Base-by-base conservation (phyloP, 2,797 vertebrate genomes). In the Selene dorsalis region DNA sequence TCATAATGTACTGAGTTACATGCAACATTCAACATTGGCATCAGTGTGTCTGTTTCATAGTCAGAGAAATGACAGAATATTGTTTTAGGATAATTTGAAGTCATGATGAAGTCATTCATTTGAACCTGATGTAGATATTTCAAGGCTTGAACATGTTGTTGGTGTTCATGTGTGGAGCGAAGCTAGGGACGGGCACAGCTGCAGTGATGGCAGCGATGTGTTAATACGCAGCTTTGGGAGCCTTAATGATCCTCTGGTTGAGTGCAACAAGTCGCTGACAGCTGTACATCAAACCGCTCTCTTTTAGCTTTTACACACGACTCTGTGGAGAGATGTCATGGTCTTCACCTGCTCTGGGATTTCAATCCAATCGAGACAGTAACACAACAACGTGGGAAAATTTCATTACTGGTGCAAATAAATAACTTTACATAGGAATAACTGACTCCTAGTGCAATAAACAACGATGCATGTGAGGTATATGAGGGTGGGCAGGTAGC, bases 191-290 rank as follows among this genome's bases (percentile, higher is more conserved):
- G 26, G 41, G 48, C 3, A 2, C 70, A 65, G 64, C 68, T 61
- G 55, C 48, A 7, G 39, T 62, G 62, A 76, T 69, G 39, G 64
- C 64, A 58, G 62, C 17, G 17, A 61, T 8, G 62, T 77, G 84
- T 69, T 84, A 85, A 81, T 83, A 86, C 30, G 1, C 30, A 32
- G 84, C 80, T 81, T 55, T 52, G 77, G 69, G 77, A 70, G 73
- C 64, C 24, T 74, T 32, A 47, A 68, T 77, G 35, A 75, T 74
- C 48, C 61, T 80, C 56, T 78, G 62, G 62, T 69, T 56, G 41
- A 75, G 62, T 59, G 60, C 53, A 68, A 77, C 72, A 76, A 50
- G 69, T 32, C 4, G 30, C 65, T 70, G 57, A 81, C 43, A 75
- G 56, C 63, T 86, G 69, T 24, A 12, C 57, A 57, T 75, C 59